Percentiles rank a stretch among this genome's conserved stretches.
Conservation (phyloP, 2,797 vertebrate genomes). For the Xyrichtys novacula region DNA sequence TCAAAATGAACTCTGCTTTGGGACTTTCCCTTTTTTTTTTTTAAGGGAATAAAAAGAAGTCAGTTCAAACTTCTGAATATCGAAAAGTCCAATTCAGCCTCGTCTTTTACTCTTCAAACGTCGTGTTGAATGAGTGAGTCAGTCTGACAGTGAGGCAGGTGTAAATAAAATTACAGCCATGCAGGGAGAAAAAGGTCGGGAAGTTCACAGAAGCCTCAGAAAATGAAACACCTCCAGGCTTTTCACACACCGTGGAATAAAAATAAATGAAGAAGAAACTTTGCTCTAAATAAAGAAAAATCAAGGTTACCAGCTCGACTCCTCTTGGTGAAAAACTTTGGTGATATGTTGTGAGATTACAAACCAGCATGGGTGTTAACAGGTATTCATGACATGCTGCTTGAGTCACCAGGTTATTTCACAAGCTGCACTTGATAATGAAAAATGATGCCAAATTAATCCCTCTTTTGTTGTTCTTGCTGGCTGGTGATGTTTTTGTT, state of each 20-base stretch:
- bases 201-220: constrained; percentile 1
- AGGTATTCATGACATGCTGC: not conserved
- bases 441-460: not conserved
- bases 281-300: not conserved
- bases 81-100: constrained; percentile 10
- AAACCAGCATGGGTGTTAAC: constrained; percentile 1
- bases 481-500: not conserved
- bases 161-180: constrained; percentile 16
- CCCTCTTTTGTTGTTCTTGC: not conserved
- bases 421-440: not conserved
- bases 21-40: constrained; percentile 4
- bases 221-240: not conserved
- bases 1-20: constrained; percentile 30
- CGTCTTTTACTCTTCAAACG: not conserved
- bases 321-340: constrained; percentile 1
- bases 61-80: not conserved
- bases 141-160: not conserved
- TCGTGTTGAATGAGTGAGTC: constrained; percentile 12
- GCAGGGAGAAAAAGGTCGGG: not conserved
- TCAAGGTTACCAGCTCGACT: not conserved
- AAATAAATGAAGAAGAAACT: not conserved
- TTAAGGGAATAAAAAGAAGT: constrained; percentile 23
- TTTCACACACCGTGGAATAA: not conserved
- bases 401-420: not conserved
- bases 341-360: not conserved